Evolutionary conservation across 2,113 vertebrate species (phyloP).

Genomic region (Athene noctua): DNA sequence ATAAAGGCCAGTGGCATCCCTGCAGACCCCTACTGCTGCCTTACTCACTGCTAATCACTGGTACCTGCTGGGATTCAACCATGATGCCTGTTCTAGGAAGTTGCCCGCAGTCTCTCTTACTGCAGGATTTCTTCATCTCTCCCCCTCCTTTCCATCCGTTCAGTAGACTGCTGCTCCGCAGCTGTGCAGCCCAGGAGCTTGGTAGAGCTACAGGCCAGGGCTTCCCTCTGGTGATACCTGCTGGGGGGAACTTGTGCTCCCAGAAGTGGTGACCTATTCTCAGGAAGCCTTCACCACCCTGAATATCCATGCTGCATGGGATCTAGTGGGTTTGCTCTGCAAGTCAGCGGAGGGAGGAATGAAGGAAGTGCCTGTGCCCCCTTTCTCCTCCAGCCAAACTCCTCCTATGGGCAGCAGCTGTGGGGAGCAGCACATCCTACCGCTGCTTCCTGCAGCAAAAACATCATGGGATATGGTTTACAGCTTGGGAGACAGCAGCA

Average conservation of each 20-base stretch:
- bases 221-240: neutral
- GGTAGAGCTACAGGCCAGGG: neutral
- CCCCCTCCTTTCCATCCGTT: neutral
- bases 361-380: neutral
- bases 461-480: neutral
- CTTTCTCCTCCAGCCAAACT: neutral
- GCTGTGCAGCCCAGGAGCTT: neutral
- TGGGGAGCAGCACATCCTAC: neutral
- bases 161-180: neutral
- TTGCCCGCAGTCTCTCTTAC: fast-evolving
- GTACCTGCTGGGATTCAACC: neutral
- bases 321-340: neutral
- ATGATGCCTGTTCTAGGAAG: neutral
- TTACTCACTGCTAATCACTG: neutral
- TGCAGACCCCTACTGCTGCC: fast-evolving
- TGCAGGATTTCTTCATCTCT: neutral
- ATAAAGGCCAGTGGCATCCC: neutral
- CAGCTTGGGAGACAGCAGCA: neutral
- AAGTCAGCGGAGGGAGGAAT: neutral
- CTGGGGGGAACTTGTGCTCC: fast-evolving
- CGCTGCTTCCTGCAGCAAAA: neutral
- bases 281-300: neutral
- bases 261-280: neutral
- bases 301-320: fast-evolving
- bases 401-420: neutral